Evolutionary conservation across 2,113 vertebrate species (phyloP).

Genomic region (Butorides virescens): DNA sequence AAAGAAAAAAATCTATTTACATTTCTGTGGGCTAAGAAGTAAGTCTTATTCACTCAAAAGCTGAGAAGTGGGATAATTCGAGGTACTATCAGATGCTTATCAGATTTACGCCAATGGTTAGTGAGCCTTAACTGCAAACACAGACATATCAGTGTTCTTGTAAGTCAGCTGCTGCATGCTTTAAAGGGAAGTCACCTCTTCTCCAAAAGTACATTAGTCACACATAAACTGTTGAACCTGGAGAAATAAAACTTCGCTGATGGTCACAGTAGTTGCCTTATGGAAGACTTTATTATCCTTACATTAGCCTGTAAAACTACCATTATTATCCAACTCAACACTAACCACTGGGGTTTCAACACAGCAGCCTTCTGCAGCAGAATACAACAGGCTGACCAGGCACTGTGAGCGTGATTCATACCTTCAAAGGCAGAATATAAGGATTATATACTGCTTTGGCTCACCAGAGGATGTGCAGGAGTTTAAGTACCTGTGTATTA

Average conservation of each 20-base stretch:
- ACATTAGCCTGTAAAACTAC: background rate
- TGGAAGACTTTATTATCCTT: background rate
- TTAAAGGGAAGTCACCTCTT: background rate
- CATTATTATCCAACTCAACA: background rate
- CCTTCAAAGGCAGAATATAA: background rate
- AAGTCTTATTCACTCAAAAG: background rate
- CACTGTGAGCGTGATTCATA: background rate
- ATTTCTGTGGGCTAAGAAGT: background rate
- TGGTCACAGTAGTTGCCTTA: background rate
- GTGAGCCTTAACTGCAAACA: slow-evolving; percentile 7
- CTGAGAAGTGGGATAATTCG: background rate
- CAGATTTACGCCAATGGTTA: background rate
- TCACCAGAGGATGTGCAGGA: background rate
- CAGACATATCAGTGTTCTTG: background rate
- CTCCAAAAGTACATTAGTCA: background rate
- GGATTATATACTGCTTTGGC: background rate
- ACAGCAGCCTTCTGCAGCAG: background rate
- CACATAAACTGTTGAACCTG: slow-evolving; percentile 18
- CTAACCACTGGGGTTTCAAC: background rate
- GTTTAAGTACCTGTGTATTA: background rate
- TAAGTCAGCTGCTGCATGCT: background rate
- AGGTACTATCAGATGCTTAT: background rate
- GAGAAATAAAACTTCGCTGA: slow-evolving; percentile 24
- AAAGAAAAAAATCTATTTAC: background rate
- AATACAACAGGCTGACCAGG: background rate